phyloP scores from a whole-genome alignment of 2,797 vertebrate genomes.

The Balearica regulorum region DNA sequence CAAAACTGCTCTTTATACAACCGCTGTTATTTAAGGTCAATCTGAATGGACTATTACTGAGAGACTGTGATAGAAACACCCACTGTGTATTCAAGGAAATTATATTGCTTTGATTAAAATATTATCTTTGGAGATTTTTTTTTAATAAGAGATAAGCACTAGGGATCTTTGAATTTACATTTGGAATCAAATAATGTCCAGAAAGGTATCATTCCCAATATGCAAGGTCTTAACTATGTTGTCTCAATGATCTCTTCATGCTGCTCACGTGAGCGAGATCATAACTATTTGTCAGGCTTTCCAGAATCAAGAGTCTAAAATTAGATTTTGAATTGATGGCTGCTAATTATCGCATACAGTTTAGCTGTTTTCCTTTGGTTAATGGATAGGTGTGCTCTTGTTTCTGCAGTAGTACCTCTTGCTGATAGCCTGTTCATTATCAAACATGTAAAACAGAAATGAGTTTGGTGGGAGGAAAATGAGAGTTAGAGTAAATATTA shows the following conservation, averaged over 20 bases:
- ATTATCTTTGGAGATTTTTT: not conserved
- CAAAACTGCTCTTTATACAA: not conserved
- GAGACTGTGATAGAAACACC: not conserved
- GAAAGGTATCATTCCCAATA: not conserved
- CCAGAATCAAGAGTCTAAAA: not conserved
- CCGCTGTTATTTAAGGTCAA: not conserved
- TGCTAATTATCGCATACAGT: not conserved
- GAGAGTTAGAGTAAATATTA: not conserved
- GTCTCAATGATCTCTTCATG: not conserved
- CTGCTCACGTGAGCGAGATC: not conserved
- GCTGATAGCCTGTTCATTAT: not conserved
- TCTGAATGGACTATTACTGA: not conserved
- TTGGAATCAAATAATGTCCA: not conserved
- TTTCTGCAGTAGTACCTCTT: not conserved
- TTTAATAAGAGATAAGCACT: not conserved
- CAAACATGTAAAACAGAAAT: not conserved
- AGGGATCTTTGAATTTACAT: not conserved
- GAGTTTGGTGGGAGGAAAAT: not conserved
- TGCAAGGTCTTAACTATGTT: not conserved
- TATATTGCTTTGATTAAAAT: not conserved
- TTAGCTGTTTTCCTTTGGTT: not conserved
- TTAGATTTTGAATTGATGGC: not conserved
- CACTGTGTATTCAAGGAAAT: not conserved
- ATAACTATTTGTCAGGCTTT: not conserved
- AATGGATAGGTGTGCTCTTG: not conserved